Evolutionary conservation across 2,113 vertebrate species (phyloP), one percentile per base, ranked within the genome.

Genomic region (Parotia lawesii): DNA sequence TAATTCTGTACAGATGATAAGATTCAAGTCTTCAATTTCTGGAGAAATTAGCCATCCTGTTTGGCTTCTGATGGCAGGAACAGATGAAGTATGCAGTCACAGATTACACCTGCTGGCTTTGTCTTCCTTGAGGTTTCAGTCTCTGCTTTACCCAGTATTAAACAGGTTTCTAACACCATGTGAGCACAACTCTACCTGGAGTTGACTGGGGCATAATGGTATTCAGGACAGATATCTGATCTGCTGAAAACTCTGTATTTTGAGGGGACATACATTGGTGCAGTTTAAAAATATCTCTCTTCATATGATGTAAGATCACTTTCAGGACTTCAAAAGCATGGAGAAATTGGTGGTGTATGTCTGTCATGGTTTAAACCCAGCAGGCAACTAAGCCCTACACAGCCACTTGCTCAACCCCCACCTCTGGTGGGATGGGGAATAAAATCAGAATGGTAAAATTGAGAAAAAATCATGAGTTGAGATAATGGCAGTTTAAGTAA

Each of bases 1-100:
- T 57, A 69, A 74, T 69, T 90, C 65, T 91, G 38, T 62, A 67
- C 69, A 93, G 89, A 37, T 95, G 81, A 93, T 80, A 90, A 80
- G 37, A 88, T 38, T 58, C 42, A 92, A 82, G 58, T 62, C 95
- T 69, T 85, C 24, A 70, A 1, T 83, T 79, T 85, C 87, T 94
- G 78, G 57, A 80, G 80, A 85, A 87, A 73, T 89, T 87, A 70
- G 42, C 51, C 45, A 66, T 47, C 22, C 37, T 54, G 5, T 58
- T 91, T 76, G 44, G 17, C 71, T 93, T 89, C 58, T 93, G 71
- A 50, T 60, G 38, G 31, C 54, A 74, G 42, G 38, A 96, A 67
- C 38, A 71, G 72, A 70, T 78, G 51, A 74, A 76, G 38, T 58
- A 67, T 1, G 4, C 7, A 70, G 60, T 47, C 45, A 85, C 25